These are phyloP conservation scores for Heliconius ismenius DNA, from an alignment of 2,888 invertebrate species.

Conservation along the genomic window DNA sequence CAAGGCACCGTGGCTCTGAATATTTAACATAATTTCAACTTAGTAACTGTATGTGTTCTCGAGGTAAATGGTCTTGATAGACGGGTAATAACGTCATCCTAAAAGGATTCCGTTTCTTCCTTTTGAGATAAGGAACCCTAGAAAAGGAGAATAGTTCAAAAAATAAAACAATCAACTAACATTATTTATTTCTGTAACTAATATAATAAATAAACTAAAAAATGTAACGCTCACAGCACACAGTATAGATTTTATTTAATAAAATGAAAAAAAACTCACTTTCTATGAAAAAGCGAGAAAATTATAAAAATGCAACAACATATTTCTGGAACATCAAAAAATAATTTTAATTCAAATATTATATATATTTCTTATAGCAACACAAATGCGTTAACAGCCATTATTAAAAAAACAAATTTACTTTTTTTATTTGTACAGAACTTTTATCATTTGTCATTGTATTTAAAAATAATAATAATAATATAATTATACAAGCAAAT, in stretches of 20 bases:
- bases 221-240: constrained; percentile 52
- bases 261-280: neutral
- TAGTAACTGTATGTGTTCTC: too few relatives aligned
- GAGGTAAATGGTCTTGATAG: too few relatives aligned
- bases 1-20: too few relatives aligned
- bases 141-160: neutral
- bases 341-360: neutral
- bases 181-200: constrained; percentile 42
- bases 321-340: neutral
- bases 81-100: too few relatives aligned
- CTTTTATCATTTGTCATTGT: neutral
- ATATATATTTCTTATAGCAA: constrained; percentile 1
- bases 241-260: constrained; percentile 19
- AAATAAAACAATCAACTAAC: constrained; percentile 39
- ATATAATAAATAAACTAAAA: constrained; percentile 44
- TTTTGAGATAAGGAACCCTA: too few relatives aligned
- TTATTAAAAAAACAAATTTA: neutral
- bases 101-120: too few relatives aligned
- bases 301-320: neutral
- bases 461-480: neutral
- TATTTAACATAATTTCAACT: too few relatives aligned
- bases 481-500: neutral
- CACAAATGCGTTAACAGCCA: constrained; percentile 8
- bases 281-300: neutral
- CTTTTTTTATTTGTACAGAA: neutral